A percentile compares a stretch with the other conserved stretches of the same genome.
These are phyloP conservation scores for Lasioglossum oenotherae DNA, from an alignment of 2,888 invertebrate species.

Conservation along the genomic window DNA sequence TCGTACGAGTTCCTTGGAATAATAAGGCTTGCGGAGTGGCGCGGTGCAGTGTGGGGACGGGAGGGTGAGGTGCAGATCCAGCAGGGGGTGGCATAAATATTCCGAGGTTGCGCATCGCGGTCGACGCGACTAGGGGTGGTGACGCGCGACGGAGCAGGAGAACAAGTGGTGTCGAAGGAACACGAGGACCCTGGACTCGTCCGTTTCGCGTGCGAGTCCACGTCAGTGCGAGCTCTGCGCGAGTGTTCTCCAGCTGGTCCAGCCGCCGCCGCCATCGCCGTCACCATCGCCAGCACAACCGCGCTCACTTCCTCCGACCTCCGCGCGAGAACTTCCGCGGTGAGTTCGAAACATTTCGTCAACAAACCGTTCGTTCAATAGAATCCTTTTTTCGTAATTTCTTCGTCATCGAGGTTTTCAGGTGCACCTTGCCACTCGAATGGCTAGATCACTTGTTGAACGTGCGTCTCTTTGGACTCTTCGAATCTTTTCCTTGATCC, in stretches of 20 bases:
- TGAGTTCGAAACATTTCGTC: conserved; percentile 40
- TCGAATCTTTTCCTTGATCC: not conserved
- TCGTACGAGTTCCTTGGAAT: not conserved
- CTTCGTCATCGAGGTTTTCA: not conserved
- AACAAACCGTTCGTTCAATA: too few relatives aligned
- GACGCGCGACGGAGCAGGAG: conserved; percentile 40
- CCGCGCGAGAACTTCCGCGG: conserved; percentile 34
- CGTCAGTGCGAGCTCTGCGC: conserved; percentile 71
- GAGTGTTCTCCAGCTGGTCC: conserved; percentile 61
- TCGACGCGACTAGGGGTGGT: conserved; percentile 58
- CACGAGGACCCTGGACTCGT: conserved; percentile 59
- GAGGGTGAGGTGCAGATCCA: not conserved
- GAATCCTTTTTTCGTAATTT: too few relatives aligned
- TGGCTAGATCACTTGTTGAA: not conserved
- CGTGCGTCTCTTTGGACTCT: not conserved
- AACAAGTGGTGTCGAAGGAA: conserved; percentile 67
- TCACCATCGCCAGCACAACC: too few relatives aligned
- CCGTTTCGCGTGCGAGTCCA: conserved; percentile 69
- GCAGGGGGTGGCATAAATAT: conserved; percentile 71
- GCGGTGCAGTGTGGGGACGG: not conserved
- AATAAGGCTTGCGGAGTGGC: not conserved
- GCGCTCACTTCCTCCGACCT: not conserved
- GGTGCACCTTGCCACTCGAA: not conserved
- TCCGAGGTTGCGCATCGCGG: conserved; percentile 77
- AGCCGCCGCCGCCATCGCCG: too few relatives aligned